Evolutionary conservation across 2,113 vertebrate genomes (phyloP).

Genomic region (Etia nguti): DNA sequence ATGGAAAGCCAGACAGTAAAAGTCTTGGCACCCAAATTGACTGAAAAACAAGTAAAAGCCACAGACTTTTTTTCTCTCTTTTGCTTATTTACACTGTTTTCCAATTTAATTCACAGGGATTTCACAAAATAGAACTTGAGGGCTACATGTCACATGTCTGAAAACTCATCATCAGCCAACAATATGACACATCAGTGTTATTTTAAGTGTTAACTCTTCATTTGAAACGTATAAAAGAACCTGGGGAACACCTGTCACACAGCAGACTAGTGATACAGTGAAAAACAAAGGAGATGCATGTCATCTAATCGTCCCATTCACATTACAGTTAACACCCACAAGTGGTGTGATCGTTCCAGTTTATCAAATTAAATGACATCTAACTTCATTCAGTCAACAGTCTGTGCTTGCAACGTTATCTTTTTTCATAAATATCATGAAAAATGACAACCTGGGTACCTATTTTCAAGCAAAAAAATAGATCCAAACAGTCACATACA

Average conservation of each 20-base stretch:
- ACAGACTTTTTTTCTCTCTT: background rate
- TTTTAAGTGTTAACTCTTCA: background rate
- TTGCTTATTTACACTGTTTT: background rate
- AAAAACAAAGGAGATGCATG: background rate
- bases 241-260: background rate
- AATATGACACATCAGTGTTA: background rate
- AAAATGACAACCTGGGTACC: conserved; percentile 25
- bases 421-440: conserved; percentile 35
- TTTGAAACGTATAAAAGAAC: conserved; percentile 26
- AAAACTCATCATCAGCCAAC: background rate
- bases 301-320: conserved; percentile 2
- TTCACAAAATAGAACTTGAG: background rate
- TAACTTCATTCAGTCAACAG: conserved; percentile 1
- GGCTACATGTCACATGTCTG: background rate
- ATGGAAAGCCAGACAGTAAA: background rate
- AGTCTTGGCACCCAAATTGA: background rate
- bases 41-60: background rate
- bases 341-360: background rate
- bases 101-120: conserved; percentile 25
- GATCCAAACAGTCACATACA: background rate
- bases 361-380: background rate
- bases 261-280: background rate
- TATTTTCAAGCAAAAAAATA: background rate
- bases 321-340: conserved; percentile 8
- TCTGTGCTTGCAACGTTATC: background rate